Conservation (phyloP, 2,888 invertebrate genomes). For the Beris chalybata region DNA sequence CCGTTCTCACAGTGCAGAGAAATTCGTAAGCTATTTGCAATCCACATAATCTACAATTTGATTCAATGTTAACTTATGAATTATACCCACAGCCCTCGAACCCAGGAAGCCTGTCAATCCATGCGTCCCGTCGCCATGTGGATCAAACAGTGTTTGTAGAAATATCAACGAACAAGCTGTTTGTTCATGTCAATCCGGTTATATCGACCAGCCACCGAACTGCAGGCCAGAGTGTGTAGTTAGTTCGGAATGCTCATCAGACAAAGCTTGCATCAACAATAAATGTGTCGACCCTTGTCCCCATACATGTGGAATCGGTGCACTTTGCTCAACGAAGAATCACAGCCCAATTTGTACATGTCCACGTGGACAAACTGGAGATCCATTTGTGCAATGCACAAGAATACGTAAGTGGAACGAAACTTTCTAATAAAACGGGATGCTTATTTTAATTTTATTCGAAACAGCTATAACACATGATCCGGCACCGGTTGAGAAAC, state of each 20-base stretch:
- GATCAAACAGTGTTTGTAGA: slow-evolving; percentile 83
- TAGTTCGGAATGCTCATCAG: slow-evolving; percentile 81
- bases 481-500: slow-evolving; percentile 58
- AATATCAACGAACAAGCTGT: slow-evolving; percentile 78
- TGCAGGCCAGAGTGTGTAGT: slow-evolving; percentile 85
- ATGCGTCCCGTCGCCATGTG: slow-evolving; percentile 83
- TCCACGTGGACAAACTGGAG: slow-evolving; percentile 79
- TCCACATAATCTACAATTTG: slow-evolving; percentile 9
- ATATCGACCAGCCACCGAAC: slow-evolving; percentile 75
- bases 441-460: not conserved
- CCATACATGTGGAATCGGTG: slow-evolving; percentile 83
- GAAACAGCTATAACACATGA: slow-evolving; percentile 44
- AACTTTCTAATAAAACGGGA: not conserved
- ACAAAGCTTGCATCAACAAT: slow-evolving; percentile 81
- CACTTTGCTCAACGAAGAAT: slow-evolving; percentile 79
- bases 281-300: slow-evolving; percentile 87
- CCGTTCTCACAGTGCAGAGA: slow-evolving; percentile 77
- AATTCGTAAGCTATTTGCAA: slow-evolving; percentile 50
- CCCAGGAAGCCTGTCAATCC: slow-evolving; percentile 60
- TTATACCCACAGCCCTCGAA: not conserved
- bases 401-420: slow-evolving; percentile 63
- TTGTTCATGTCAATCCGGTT: slow-evolving; percentile 80
- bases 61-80: slow-evolving; percentile 9
- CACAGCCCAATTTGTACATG: slow-evolving; percentile 89
- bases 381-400: slow-evolving; percentile 80